A percentile compares a stretch with the other conserved stretches of the same genome.
phyloP scores from a whole-genome alignment of 2,797 vertebrate genomes.

The Sitta carolinensis region DNA sequence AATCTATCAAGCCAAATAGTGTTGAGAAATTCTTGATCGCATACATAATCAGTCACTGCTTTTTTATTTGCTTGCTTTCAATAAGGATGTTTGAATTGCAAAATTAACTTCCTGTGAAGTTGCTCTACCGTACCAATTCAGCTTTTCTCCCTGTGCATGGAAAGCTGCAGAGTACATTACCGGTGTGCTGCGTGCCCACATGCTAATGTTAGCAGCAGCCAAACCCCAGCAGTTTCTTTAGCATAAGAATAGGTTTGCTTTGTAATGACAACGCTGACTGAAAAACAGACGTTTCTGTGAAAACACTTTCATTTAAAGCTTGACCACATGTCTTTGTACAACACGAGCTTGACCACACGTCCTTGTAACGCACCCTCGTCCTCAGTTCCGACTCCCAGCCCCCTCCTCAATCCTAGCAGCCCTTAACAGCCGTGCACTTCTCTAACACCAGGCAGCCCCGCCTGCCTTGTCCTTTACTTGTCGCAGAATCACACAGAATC shows the following conservation, averaged over 20 bases:
- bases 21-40: neutral
- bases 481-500: neutral
- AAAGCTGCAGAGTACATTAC: neutral
- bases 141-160: neutral
- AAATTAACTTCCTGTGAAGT: neutral
- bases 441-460: neutral
- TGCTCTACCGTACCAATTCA: neutral
- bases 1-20: neutral
- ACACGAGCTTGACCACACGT: neutral
- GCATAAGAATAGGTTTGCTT: neutral
- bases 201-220: neutral
- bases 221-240: neutral
- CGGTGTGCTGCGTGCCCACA: neutral
- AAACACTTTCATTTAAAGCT: neutral
- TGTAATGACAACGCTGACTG: neutral
- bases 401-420: neutral
- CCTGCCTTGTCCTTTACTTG: neutral
- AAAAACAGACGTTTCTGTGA: neutral
- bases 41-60: fast-evolving
- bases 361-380: neutral
- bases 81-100: neutral
- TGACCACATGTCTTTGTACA: neutral
- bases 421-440: neutral
- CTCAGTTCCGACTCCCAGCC: neutral
- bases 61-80: neutral